Conservation (phyloP, 2,888 invertebrate species). For the Microplitis deprimator region DNA sequence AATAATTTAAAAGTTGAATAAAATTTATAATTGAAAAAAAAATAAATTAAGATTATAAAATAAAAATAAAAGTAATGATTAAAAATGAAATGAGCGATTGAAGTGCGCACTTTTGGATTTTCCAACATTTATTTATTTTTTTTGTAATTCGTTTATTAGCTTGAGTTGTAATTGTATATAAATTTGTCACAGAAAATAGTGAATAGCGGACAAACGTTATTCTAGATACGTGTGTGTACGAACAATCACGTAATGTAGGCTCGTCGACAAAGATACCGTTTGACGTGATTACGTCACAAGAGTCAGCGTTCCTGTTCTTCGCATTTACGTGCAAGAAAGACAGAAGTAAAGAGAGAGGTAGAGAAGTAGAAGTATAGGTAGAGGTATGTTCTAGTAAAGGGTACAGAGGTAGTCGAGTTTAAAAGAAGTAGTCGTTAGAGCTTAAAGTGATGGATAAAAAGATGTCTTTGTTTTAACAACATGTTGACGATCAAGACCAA, state of each 20-base stretch:
- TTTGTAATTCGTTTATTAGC: neutral
- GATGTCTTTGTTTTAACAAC: neutral
- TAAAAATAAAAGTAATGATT: too few species aligned
- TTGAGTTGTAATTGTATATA: neutral
- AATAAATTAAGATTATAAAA: too few species aligned
- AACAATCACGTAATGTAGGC: slow-evolving; percentile 69
- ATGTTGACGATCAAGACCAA: too few species aligned
- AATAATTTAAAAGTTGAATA: too few species aligned
- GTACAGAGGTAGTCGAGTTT: neutral
- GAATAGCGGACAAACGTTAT: slow-evolving; percentile 9
- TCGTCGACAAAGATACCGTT: slow-evolving; percentile 69
- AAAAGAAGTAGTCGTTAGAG: slow-evolving; percentile 30
- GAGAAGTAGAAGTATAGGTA: slow-evolving; percentile 18
- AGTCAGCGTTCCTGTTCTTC: slow-evolving; percentile 51
- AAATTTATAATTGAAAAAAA: too few species aligned
- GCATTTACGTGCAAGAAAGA: slow-evolving; percentile 10
- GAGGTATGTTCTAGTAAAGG: neutral
- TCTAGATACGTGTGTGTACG: slow-evolving; percentile 39
- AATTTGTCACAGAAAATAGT: slow-evolving; percentile 8
- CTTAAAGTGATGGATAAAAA: slow-evolving; percentile 21
- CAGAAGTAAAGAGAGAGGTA: slow-evolving; percentile 28
- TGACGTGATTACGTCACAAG: slow-evolving; percentile 66
- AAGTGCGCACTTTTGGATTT: too few species aligned
- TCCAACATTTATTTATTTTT: neutral
- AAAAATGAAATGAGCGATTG: too few species aligned